Evolutionary conservation across 2,888 invertebrate species (phyloP).

Genomic region (Smittia sp.): DNA sequence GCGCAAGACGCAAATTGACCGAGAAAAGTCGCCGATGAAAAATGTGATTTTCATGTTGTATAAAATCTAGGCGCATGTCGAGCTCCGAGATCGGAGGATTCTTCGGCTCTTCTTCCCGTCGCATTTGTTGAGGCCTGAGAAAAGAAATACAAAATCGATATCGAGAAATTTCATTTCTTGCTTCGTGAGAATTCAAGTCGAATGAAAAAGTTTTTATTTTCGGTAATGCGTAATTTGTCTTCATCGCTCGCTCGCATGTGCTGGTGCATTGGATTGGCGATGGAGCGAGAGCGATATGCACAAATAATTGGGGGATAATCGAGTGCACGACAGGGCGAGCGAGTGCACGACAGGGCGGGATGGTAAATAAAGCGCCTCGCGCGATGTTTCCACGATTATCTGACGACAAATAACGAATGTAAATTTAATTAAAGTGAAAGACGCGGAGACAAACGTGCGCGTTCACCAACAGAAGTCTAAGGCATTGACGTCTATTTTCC

Average conservation of each 20-base stretch:
- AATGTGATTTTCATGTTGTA: conserved; percentile 41
- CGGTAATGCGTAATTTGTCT: conserved; percentile 32
- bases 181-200: background rate
- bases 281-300: background rate
- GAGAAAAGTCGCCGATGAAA: background rate
- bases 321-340: too few relatives aligned
- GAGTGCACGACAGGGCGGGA: too few relatives aligned
- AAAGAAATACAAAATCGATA: conserved; percentile 29
- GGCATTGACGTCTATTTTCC: too few relatives aligned
- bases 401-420: too few relatives aligned
- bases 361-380: too few relatives aligned
- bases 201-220: conserved; percentile 9
- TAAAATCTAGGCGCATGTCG: conserved; percentile 41
- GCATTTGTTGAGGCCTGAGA: conserved; percentile 20
- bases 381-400: too few relatives aligned
- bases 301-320: too few relatives aligned
- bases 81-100: background rate
- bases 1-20: background rate
- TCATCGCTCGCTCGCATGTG: background rate
- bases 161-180: background rate
- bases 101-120: conserved; percentile 35
- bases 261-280: background rate
- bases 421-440: too few relatives aligned
- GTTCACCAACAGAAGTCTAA: too few relatives aligned
- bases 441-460: too few relatives aligned